Base-by-base conservation (phyloP, 2,113 vertebrate genomes). In the Pomatostomus ruficeps region DNA sequence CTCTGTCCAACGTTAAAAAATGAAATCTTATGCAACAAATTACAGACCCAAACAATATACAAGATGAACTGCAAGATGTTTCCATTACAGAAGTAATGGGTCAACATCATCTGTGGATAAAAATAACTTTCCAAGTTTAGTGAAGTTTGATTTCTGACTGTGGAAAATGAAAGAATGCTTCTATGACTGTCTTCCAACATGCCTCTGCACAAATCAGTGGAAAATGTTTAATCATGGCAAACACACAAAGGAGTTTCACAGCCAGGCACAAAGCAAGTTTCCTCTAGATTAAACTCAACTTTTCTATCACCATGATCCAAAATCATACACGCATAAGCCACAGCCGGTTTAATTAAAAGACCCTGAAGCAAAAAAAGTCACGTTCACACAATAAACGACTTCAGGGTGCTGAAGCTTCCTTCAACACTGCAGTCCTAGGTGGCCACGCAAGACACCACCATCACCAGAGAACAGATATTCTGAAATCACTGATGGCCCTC, bases 61-160 rank as follows among this genome's bases (percentile, higher is more conserved):
- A 66, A 68, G 36, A 95, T 49, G 57, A 89, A 75, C 29, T 75
- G 42, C 62, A 90, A 95, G 52, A 94, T 73, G 58, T 83, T 95
- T 91, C 91, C 87, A 89, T 85, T 85, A 88, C 84, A 91, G 66
- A 89, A 89, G 58, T 57, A 87, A 91, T 3, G 59, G 91, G 46
- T 89, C 86, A 94, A 70, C 73, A 91, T 68, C 67, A 85, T 63
- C 40, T 65, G 58, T 1, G 11, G 70, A 61, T 51, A 88, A 89
- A 94, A 93, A 89, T 89, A 91, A 57, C 83, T 93, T 81, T 62
- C 84, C 70, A 89, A 92, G 81, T 94, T 91, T 42, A 92, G 80
- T 91, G 81, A 62, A 61, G 79, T 62, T 85, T 33, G 66, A 92
- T 61, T n/a, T 93, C 70, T 86, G 57, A 54, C 76, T 75, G 83